Conservation (phyloP, 2,888 invertebrate genomes). For the Leptinotarsa juncta region DNA sequence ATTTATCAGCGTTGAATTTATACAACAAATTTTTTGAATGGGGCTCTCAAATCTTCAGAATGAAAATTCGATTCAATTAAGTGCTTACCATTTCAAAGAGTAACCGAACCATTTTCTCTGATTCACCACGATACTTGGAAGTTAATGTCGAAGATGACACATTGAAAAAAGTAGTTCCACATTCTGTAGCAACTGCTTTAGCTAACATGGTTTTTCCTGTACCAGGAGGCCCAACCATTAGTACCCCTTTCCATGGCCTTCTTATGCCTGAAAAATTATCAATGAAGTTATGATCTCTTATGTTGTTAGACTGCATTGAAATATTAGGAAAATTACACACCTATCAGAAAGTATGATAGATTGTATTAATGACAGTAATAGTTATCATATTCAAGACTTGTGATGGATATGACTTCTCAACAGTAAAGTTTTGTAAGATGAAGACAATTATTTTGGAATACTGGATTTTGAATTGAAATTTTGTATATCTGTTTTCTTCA, state of each 20-base stretch:
- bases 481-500: too few species aligned
- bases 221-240: slow-evolving; percentile 94
- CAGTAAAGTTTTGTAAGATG: too few species aligned
- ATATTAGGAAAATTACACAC: too few species aligned
- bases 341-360: too few species aligned
- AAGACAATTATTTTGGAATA: too few species aligned
- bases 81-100: slow-evolving; percentile 92
- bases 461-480: too few species aligned
- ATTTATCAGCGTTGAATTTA: too few species aligned
- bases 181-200: slow-evolving; percentile 98
- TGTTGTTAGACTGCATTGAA: too few species aligned
- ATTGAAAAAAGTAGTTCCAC: slow-evolving; percentile 97
- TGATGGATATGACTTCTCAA: too few species aligned
- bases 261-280: slow-evolving; percentile 76
- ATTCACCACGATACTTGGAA: slow-evolving; percentile 99
- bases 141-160: slow-evolving; percentile 97
- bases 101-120: slow-evolving; percentile 95
- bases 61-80: background rate
- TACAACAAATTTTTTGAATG: background rate
- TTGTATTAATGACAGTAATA: too few species aligned
- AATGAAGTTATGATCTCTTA: too few species aligned
- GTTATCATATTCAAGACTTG: too few species aligned
- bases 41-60: background rate
- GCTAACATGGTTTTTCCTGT: slow-evolving; percentile 97
- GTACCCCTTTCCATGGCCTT: slow-evolving; percentile 95